Evolutionary conservation across 2,888 invertebrate genomes (phyloP), one percentile per base, ranked within the genome.

Genomic region (Drosophila subquinaria): DNA sequence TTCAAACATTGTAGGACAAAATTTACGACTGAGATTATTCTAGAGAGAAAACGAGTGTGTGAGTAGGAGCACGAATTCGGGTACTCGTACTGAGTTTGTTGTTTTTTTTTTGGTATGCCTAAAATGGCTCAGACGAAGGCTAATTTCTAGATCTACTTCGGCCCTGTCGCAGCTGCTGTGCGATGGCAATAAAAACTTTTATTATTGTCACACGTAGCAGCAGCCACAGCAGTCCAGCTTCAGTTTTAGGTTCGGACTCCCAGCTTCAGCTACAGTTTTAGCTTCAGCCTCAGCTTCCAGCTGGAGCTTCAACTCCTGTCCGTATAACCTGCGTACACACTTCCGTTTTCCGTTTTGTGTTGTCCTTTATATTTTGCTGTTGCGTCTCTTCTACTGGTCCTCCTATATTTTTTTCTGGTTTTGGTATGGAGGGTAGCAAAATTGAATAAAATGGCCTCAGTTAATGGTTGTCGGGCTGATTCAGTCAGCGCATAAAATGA

Each of bases 141-240:
- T 85, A 85, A 85, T 85, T 85, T 85, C 81, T 85, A 69, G 76
- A 77, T 78, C 77, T 74, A 78, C 76, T 69, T n/a, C 66, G 57
- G 36, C 45, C 15, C 62, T 63, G 85, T 66, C 81, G 75, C 86
- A 88, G 83, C 89, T 86, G 86, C 51, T 86, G 76, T 81, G 81
- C 73, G 75, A 73, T 61, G 77, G 90, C 89, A 89, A 89, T 89
- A 89, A 89, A 89, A 89, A 89, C 86, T 89, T 89, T 90, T 90
- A 89, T 89, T 90, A 86, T 89, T 89, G 89, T 90, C 90, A 88
- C 89, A 89, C 88, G 88, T 84, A 86, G 73, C 86, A 86, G 73
- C 86, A 64, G 65, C 50, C 62, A 67, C 69, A 55, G 73, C 63
- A 81, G 69, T 62, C 65, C 80, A 67, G 68, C 69, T 36, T 30